Percentiles rank a stretch among this genome's conserved stretches.
Evolutionary conservation across 2,113 vertebrate species (phyloP).

Genomic region (Chiloscyllium plagiosum): DNA sequence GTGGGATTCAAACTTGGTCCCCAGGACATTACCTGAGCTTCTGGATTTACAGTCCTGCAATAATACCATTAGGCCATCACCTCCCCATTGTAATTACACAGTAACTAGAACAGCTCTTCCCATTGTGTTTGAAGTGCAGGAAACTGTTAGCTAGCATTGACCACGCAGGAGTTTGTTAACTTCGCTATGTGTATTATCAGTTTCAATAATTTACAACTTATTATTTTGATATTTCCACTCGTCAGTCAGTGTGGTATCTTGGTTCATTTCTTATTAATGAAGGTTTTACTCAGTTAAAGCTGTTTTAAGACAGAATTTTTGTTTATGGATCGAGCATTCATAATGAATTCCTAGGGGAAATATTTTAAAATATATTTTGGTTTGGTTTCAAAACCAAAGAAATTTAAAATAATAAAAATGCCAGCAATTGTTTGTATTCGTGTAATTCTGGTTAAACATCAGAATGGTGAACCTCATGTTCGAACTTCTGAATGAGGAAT

Average conservation of each 20-base stretch:
- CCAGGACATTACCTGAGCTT: no score
- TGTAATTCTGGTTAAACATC: neutral
- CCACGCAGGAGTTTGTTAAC: neutral
- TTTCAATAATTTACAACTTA: neutral
- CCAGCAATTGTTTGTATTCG: neutral
- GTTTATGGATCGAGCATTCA: neutral
- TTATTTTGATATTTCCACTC: neutral
- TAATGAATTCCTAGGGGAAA: neutral
- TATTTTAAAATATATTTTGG: neutral
- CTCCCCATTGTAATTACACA: neutral
- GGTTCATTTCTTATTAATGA: neutral
- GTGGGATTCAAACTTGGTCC: no score
- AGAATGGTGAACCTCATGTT: neutral
- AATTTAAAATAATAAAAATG: neutral
- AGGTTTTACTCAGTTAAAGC: neutral
- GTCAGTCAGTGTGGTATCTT: neutral
- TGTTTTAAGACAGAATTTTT: neutral
- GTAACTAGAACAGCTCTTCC: neutral
- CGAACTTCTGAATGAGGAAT: neutral
- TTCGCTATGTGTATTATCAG: neutral
- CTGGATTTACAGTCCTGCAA: no score
- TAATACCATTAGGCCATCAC: no score
- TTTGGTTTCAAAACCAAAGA: neutral
- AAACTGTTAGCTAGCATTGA: slow-evolving; percentile 2
- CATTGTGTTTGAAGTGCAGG: neutral